Percentiles rank a stretch among this genome's conserved stretches.
These are phyloP conservation scores for Drosophila mayri DNA, from an alignment of 1,140 invertebrate genomes.

Conservation along the genomic window DNA sequence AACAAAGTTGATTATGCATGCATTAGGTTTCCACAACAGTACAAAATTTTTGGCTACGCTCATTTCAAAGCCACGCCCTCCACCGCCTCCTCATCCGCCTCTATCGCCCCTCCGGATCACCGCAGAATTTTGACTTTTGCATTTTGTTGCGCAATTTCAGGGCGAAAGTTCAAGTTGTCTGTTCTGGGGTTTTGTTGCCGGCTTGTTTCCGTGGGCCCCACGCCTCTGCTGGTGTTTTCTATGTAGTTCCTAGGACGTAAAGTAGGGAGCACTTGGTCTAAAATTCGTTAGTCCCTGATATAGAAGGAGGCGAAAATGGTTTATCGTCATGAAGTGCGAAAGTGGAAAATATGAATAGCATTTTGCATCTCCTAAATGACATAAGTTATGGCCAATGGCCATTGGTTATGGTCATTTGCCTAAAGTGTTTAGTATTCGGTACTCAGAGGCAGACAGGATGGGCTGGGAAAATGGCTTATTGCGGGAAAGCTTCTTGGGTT, in stretches of 20 bases:
- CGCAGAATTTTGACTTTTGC: conserved; percentile 77
- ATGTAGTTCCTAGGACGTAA: conserved; percentile 12
- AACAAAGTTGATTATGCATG: conserved; percentile 83
- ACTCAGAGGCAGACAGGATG: neutral
- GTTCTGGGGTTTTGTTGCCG: conserved; percentile 48
- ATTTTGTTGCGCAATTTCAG: conserved; percentile 80
- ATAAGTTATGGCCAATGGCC: conserved; percentile 59
- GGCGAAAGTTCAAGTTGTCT: conserved; percentile 78
- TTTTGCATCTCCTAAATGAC: conserved; percentile 50
- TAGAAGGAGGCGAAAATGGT: conserved; percentile 65
- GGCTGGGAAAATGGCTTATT: conserved; percentile 2
- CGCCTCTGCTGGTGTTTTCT: conserved; percentile 1
- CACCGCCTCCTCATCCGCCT: neutral
- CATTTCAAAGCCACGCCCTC: conserved; percentile 69
- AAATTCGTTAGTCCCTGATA: conserved; percentile 64
- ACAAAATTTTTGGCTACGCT: conserved; percentile 77
- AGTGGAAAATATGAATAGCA: conserved; percentile 76
- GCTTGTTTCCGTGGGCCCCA: conserved; percentile 27
- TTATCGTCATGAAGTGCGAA: conserved; percentile 82
- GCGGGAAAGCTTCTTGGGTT: neutral
- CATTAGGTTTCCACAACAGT: conserved; percentile 78
- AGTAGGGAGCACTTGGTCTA: conserved; percentile 41
- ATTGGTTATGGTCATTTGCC: conserved; percentile 57
- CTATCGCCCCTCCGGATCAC: conserved; percentile 11
- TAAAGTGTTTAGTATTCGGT: conserved; percentile 48